Percentiles rank a stretch among this genome's conserved stretches.
Evolutionary conservation across 1,140 invertebrate genomes (phyloP).

Genomic region (Bombus impatiens): DNA sequence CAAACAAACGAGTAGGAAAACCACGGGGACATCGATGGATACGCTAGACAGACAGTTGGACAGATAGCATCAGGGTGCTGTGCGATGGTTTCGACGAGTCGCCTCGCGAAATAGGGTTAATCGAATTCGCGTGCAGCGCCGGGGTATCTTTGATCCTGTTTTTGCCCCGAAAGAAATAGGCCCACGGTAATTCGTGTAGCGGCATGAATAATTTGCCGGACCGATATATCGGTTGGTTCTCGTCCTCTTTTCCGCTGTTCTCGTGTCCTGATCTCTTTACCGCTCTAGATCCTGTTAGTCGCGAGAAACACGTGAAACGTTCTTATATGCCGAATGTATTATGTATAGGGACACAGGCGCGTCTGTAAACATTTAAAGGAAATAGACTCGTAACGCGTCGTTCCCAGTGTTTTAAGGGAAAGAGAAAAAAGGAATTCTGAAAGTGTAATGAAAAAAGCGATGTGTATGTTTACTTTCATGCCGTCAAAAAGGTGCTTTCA

Average conservation of each 20-base stretch:
- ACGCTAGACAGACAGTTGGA: not conserved
- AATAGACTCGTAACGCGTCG: not conserved
- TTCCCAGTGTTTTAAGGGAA: not conserved
- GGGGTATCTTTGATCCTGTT: slow-evolving; percentile 49
- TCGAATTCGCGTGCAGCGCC: slow-evolving; percentile 61
- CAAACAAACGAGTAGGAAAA: slow-evolving; percentile 11
- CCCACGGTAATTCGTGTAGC: slow-evolving; percentile 41
- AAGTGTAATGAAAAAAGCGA: not conserved
- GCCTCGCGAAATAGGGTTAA: slow-evolving; percentile 71
- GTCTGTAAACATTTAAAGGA: slow-evolving; percentile 20
- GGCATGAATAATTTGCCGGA: slow-evolving; percentile 52
- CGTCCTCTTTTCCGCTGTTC: slow-evolving; percentile 40
- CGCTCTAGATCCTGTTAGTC: slow-evolving; percentile 46
- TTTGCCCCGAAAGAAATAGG: slow-evolving; percentile 34
- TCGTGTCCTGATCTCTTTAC: slow-evolving; percentile 26
- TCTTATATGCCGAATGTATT: slow-evolving; percentile 42
- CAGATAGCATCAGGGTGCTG: slow-evolving; percentile 9
- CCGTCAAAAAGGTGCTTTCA: not conserved
- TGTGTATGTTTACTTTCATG: not conserved
- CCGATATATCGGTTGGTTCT: slow-evolving; percentile 33
- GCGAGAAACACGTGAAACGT: slow-evolving; percentile 38
- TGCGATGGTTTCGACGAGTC: slow-evolving; percentile 47
- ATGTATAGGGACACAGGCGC: slow-evolving; percentile 6
- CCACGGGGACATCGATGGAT: not conserved
- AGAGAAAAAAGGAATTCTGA: not conserved